Conservation (phyloP, 2,113 vertebrate species). For the Pelecanus crispus region DNA sequence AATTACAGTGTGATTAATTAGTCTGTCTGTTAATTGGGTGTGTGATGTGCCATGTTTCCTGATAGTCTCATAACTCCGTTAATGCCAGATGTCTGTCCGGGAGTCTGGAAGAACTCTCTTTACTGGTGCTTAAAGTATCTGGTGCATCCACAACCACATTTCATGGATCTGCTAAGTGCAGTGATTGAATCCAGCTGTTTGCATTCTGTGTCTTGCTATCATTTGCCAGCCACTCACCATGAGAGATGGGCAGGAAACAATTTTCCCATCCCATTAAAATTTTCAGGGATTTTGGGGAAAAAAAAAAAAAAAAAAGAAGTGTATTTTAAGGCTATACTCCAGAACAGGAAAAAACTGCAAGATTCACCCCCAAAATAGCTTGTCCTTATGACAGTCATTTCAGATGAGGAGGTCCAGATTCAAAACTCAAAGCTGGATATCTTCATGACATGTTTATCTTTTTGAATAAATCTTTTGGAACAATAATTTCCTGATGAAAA, state of each 20-base stretch:
- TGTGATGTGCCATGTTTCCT: background rate
- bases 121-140: background rate
- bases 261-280: conserved; percentile 20
- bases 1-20: conserved; percentile 7
- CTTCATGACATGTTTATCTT: background rate
- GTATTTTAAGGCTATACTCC: background rate
- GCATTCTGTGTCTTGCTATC: background rate
- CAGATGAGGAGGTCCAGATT: background rate
- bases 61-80: background rate
- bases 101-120: background rate
- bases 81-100: background rate
- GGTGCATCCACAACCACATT: background rate
- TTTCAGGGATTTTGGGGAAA: no score
- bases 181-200: conserved; percentile 38
- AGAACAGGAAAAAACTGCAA: background rate
- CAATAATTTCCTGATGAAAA: background rate
- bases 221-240: conserved; percentile 24
- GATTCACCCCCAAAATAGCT: background rate
- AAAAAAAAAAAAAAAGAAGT: background rate
- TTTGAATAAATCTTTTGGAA: background rate
- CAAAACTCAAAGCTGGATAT: background rate
- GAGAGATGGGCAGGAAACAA: background rate
- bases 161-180: background rate
- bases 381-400: background rate
- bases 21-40: background rate